A percentile compares a stretch with the other conserved stretches of the same genome.
Evolutionary conservation across 2,113 vertebrate species (phyloP).

Genomic region (Empidonax traillii): DNA sequence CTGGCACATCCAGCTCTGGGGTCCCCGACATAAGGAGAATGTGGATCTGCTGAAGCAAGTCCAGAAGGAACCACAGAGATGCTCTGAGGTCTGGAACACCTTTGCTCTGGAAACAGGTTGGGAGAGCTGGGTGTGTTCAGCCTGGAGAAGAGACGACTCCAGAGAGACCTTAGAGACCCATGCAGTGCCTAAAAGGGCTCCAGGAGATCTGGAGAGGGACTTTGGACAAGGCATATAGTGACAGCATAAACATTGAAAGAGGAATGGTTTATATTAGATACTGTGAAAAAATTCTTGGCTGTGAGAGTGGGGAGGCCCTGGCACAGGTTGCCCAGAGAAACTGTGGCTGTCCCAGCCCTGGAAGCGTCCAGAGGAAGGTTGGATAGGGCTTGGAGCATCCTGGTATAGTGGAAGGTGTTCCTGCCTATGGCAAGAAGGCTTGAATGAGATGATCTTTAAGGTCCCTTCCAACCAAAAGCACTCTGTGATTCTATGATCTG

Average conservation of each 20-base stretch:
- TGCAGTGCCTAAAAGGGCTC: neutral
- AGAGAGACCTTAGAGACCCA: neutral
- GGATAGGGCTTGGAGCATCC: neutral
- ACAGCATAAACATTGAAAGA: neutral
- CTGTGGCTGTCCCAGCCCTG: neutral
- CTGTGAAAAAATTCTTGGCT: neutral
- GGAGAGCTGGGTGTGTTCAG: rapidly evolving
- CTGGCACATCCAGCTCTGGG: neutral
- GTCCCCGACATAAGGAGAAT: rapidly evolving
- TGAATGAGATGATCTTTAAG: neutral
- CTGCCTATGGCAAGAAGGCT: neutral
- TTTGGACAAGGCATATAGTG: neutral
- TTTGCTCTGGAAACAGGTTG: neutral
- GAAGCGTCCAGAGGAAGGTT: too few relatives aligned
- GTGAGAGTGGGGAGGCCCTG: neutral
- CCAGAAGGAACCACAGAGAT: neutral
- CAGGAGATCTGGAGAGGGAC: neutral
- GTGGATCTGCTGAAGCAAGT: rapidly evolving
- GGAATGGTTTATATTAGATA: too few relatives aligned
- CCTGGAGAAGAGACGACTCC: neutral
- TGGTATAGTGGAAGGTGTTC: neutral
- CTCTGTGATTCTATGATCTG: neutral
- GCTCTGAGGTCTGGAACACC: too few relatives aligned
- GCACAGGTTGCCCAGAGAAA: neutral
- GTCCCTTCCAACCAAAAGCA: neutral